A percentile compares a stretch with the other conserved stretches of the same genome.
Conservation (phyloP, 2,888 invertebrate genomes). For the Zaprionus bogoriensis region DNA sequence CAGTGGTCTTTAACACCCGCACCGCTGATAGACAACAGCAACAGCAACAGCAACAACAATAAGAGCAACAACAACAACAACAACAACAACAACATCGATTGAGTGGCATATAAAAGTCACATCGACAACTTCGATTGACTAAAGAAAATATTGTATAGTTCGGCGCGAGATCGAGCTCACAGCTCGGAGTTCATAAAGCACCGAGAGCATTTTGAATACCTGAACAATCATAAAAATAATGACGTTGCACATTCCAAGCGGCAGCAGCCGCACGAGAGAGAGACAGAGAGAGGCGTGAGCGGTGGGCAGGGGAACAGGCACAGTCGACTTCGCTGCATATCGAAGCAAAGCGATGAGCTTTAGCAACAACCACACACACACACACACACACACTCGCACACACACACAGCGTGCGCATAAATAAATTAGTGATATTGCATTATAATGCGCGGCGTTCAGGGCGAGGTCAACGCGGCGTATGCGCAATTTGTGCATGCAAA, state of each 20-base stretch:
- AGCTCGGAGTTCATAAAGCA: conserved; percentile 54
- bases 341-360: conserved; percentile 36
- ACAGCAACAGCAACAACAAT: conserved; percentile 38
- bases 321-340: conserved; percentile 12
- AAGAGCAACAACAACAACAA: conserved; percentile 36
- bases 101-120: conserved; percentile 75
- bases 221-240: conserved; percentile 81
- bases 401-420: conserved; percentile 22
- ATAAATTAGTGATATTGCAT: conserved; percentile 79
- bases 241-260: conserved; percentile 81
- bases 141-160: conserved; percentile 68
- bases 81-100: conserved; percentile 41
- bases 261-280: conserved; percentile 33
- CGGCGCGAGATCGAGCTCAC: conserved; percentile 18
- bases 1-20: conserved; percentile 78
- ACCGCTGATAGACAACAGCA: conserved; percentile 76
- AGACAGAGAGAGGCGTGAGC: conserved; percentile 6
- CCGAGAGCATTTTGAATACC: conserved; percentile 74
- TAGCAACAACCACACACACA: conserved; percentile 1
- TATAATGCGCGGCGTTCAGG: conserved; percentile 47
- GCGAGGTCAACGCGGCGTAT: conserved; percentile 71
- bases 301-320: background rate
- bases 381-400: no score
- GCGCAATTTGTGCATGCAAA: conserved; percentile 64
- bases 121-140: conserved; percentile 77